Base-by-base conservation (phyloP, 2,888 invertebrate species). In the Iphiclides podalirius region DNA sequence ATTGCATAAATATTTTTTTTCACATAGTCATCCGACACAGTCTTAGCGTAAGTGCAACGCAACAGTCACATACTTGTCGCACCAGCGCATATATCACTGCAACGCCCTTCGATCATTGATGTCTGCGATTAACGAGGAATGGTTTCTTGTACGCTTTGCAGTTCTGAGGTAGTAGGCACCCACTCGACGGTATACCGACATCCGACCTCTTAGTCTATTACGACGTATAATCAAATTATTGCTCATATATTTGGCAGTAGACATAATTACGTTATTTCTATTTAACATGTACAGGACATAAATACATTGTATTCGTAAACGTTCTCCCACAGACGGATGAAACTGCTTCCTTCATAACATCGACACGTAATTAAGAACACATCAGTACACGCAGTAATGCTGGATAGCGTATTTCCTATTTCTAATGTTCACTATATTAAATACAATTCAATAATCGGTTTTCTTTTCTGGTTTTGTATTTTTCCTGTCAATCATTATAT, bases 31-130 rank as follows among this genome's bases (percentile, higher is more conserved):
- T 9, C 59, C 60, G 59, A 58, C 72, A 63, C 70, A 47, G 63
- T 72, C 77, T 76, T 75, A 73, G 76, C 75, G 71, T 75, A 76
- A 76, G 75, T n/a, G n/a, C n/a, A n/a, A n/a, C n/a, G n/a, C n/a
- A n/a, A n/a, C n/a, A n/a, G 20, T 4, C 20, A 4, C 20, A 20
- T 20, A 73, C 67, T n/a, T n/a, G 39, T 26, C 36, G 35, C 49
- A 43, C 41, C 41, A 35, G 42, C 15, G 34, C 43, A 14, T 39
- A 47, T 35, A 26, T 23, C 53, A 47, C 54, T 33, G 31, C 26
- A 42, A 50, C 53, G 17, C 20, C 20, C 35, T 28, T 1, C 34
- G 7, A 33, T 40, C 17, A n/a, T 47, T 40, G 42, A 40, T 46
- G 44, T 49, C 26, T 43, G 38, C 42, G 42, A 33, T 42, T 34